Percentiles rank a stretch among this genome's conserved stretches.
Conservation (phyloP, 2,888 invertebrate genomes). For the Thymelicus acteon region DNA sequence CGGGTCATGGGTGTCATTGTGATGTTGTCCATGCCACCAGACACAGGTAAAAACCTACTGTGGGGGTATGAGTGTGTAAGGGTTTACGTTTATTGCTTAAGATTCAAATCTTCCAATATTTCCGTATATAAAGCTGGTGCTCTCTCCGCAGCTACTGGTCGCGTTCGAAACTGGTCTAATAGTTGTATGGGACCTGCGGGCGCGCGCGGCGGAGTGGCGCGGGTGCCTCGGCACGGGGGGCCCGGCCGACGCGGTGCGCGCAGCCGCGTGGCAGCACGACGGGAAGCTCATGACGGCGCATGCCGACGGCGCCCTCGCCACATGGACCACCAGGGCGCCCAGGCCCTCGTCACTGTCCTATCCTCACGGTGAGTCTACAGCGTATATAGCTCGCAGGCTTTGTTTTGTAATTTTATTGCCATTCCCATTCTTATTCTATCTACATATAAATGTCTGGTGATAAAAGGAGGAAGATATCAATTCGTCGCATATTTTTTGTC, state of each 20-base stretch:
- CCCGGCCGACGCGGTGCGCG: constrained; percentile 91
- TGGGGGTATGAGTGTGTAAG: no score
- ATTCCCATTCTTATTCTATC: no score
- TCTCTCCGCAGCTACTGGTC: constrained; percentile 91
- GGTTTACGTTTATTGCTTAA: no score
- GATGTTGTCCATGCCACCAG: no score
- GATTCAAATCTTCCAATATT: no score
- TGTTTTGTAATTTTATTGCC: no score
- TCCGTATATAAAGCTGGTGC: not conserved
- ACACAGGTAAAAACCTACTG: no score
- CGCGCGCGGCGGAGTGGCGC: constrained; percentile 93
- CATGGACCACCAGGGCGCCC: constrained; percentile 93
- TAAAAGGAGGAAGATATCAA: no score
- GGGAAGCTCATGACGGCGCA: constrained; percentile 99
- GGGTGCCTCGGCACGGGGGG: constrained; percentile 92
- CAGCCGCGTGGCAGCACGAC: constrained; percentile 98
- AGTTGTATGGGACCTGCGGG: constrained; percentile 97
- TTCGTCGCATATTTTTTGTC: no score
- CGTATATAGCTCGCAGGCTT: no score
- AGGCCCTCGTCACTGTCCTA: constrained; percentile 93
- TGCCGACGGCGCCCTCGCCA: constrained; percentile 97
- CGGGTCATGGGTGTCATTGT: no score
- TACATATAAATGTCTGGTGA: no score
- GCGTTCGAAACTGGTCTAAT: constrained; percentile 98
- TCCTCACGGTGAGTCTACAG: constrained; percentile 92